A percentile compares a stretch with the other conserved stretches of the same genome.
Conservation (phyloP, 1,140 invertebrate genomes). For the Holotrichia oblita region DNA sequence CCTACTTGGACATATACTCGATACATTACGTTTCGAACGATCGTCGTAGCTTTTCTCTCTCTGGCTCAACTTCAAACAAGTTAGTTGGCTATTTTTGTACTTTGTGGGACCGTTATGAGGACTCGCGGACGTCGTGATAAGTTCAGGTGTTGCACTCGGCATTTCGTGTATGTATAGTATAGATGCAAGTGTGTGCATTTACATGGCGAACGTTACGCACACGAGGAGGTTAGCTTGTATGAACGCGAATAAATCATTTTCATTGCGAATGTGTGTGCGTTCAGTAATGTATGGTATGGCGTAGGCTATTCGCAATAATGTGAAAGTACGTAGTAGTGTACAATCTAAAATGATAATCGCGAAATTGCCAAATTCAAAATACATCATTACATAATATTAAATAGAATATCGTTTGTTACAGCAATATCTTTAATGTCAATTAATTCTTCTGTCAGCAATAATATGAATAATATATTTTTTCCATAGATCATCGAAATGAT, state of each 20-base stretch:
- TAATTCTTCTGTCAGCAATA: too few species aligned
- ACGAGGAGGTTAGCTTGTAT: background rate
- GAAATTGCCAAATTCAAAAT: too few species aligned
- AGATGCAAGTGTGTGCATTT: background rate
- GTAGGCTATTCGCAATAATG: conserved; percentile 21
- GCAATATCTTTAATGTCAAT: too few species aligned
- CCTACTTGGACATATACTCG: background rate
- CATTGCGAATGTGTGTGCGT: conserved; percentile 1
- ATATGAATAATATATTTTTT: too few species aligned
- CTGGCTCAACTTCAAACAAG: conserved; percentile 27
- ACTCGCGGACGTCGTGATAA: background rate
- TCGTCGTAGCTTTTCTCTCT: background rate
- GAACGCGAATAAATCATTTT: conserved; percentile 14
- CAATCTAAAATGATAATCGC: too few species aligned
- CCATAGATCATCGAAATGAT: too few species aligned
- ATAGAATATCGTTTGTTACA: too few species aligned
- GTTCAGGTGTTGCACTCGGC: conserved; percentile 23
- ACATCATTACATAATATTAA: too few species aligned
- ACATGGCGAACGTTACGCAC: background rate
- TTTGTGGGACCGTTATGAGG: conserved; percentile 10
- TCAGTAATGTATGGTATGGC: conserved; percentile 2
- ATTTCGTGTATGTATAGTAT: background rate
- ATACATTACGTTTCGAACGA: conserved; percentile 2
- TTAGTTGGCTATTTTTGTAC: conserved; percentile 30
- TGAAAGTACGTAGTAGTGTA: background rate